Percentiles rank a stretch among this genome's conserved stretches.
Conservation (phyloP, 1,140 invertebrate species). For the Myzus persicae region DNA sequence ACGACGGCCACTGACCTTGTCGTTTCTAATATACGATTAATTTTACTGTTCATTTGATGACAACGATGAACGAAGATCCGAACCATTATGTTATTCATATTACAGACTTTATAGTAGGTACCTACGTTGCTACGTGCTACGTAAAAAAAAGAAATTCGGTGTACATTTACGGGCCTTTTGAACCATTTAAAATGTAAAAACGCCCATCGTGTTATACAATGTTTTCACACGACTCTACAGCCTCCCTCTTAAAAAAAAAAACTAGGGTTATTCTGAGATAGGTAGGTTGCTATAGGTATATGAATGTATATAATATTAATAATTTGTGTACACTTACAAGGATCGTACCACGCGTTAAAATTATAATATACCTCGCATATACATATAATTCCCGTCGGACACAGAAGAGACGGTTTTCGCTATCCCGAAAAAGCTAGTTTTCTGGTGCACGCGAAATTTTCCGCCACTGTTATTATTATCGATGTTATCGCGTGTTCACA, state of each 20-base stretch:
- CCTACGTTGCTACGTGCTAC: background rate
- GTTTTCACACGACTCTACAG: background rate
- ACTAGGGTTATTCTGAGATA: background rate
- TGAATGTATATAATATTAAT: background rate
- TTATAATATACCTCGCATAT: background rate
- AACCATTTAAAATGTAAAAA: background rate
- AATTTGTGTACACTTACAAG: background rate
- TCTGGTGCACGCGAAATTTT: background rate
- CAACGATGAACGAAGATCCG: too few species aligned
- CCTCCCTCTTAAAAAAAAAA: background rate
- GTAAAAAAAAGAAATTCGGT: background rate
- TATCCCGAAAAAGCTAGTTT: background rate
- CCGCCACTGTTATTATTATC: background rate
- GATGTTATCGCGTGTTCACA: slow-evolving; percentile 6
- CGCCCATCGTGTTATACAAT: background rate
- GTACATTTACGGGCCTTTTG: background rate
- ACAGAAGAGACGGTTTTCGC: background rate
- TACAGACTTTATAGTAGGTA: background rate
- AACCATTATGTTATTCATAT: background rate
- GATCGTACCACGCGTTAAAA: background rate
- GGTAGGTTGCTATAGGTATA: background rate
- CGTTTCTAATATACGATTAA: background rate
- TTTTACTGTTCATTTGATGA: background rate
- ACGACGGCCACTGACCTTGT: background rate
- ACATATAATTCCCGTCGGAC: background rate